Evolutionary conservation across 1,140 invertebrate species (phyloP), one percentile per base, ranked within the genome.

Genomic region (Scaptomyza montana): DNA sequence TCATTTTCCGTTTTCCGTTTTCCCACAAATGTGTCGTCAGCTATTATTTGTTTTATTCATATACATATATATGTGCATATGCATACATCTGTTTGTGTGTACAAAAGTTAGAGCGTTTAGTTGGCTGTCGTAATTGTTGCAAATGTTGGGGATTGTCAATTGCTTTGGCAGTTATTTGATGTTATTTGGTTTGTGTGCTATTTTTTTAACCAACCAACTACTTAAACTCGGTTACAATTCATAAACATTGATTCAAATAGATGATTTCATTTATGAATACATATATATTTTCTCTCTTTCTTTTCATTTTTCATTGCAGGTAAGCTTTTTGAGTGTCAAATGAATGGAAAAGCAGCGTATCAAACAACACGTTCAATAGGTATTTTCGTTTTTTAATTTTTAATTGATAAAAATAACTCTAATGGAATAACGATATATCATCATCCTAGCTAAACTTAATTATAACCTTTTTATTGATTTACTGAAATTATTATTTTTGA

Each of bases 81-180:
- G 9, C 5, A 6, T 36, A 8, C 66, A 41, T 65, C 13, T n/a
- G 16, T 51, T 10, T 19, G 30, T 33, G 5, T 7, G 2, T 16
- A 16, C 16, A 16, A 16, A 16, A 16, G 3, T 43, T n/a, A n/a
- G n/a, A n/a, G n/a, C n/a, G n/a, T n/a, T 33, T 33, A 7, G 30
- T 33, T 33, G 30, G 5, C 33, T 46, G 25, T 28, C 30, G 10
- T 67, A 49, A 19, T 50, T 77, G 51, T 59, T 80, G 53, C 65
- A 59, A 63, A 71, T 78, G 74, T 46, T 50, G 70, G 70, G 70
- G 28, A 45, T 75, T 82, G 80, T 79, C 80, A 71, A 84, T 82
- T 78, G 62, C 61, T 75, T 78, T 81, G 56, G 30, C 54, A 66
- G 71, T 64, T 16, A 49, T 60, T 64, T 71, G 47, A 64, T 66